These are phyloP conservation scores for Philopedon plagiatum DNA, from an alignment of 2,888 invertebrate species.

Conservation along the genomic window DNA sequence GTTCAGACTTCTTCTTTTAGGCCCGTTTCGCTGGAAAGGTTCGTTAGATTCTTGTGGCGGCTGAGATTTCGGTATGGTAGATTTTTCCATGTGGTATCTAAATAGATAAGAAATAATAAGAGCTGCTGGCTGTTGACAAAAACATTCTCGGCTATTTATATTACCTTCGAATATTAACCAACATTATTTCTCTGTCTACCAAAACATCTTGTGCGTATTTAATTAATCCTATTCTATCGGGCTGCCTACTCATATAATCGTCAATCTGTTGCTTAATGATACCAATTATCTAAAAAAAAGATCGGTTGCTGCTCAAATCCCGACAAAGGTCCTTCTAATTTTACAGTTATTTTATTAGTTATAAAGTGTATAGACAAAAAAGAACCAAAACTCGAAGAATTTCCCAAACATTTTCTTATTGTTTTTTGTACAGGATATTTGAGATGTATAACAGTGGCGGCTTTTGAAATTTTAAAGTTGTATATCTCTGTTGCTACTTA, in stretches of 20 bases:
- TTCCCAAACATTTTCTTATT: too few relatives aligned
- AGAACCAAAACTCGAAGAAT: too few relatives aligned
- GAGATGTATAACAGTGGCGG: too few relatives aligned
- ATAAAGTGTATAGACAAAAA: too few relatives aligned
- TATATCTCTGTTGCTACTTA: too few relatives aligned
- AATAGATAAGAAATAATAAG: background rate
- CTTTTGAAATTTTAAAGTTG: too few relatives aligned
- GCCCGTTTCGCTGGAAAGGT: slow-evolving; percentile 76
- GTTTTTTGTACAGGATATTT: too few relatives aligned
- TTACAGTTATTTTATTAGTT: too few relatives aligned
- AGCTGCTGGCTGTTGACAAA: too few relatives aligned
- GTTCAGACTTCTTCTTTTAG: slow-evolving; percentile 83
- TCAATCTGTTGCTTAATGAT: slow-evolving; percentile 91
- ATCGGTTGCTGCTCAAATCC: too few relatives aligned
- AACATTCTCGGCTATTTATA: too few relatives aligned
- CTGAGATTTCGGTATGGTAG: slow-evolving; percentile 40
- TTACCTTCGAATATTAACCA: slow-evolving; percentile 77
- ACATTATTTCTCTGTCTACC: slow-evolving; percentile 83
- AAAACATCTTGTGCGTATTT: slow-evolving; percentile 85
- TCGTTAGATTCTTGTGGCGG: slow-evolving; percentile 60
- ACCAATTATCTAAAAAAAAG: slow-evolving; percentile 76
- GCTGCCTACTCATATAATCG: slow-evolving; percentile 76
- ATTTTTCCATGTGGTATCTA: slow-evolving; percentile 70
- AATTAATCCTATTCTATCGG: slow-evolving; percentile 76
- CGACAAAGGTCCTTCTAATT: too few relatives aligned